Conservation (phyloP, 1,140 invertebrate species). For the Drosophila guanche region DNA sequence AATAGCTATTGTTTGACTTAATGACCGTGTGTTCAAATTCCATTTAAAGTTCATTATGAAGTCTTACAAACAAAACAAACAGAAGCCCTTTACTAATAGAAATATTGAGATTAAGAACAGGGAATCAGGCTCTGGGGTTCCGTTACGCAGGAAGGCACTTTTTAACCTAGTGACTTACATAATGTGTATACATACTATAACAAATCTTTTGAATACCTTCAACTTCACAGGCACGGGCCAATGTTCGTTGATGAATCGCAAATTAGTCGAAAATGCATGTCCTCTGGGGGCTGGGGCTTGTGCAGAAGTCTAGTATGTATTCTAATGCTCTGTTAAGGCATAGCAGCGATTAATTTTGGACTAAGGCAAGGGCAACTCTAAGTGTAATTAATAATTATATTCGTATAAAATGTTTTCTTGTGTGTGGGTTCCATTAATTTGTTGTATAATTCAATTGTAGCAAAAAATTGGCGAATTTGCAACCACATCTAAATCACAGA, state of each 20-base stretch:
- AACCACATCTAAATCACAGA: constrained; percentile 81
- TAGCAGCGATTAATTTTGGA: constrained; percentile 24
- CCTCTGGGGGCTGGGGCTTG: constrained; percentile 24
- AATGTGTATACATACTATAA: constrained; percentile 36
- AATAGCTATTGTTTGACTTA: constrained; percentile 4
- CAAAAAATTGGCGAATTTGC: constrained; percentile 51
- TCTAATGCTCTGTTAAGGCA: constrained; percentile 38
- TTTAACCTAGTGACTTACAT: constrained; percentile 62
- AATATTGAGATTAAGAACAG: constrained; percentile 33
- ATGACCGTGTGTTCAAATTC: constrained; percentile 19
- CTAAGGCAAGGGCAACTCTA: constrained; percentile 10
- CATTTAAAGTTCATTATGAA: constrained; percentile 18
- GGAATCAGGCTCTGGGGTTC: constrained; percentile 13
- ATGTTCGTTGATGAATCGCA: constrained; percentile 22
- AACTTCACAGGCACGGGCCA: not conserved
- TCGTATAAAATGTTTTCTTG: constrained; percentile 46
- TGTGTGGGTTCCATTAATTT: constrained; percentile 36
- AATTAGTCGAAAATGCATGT: constrained; percentile 6
- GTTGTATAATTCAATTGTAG: constrained; percentile 46
- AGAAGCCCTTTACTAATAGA: not conserved
- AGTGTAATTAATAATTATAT: constrained; percentile 21
- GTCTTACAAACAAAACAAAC: constrained; percentile 26
- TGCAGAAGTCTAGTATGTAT: constrained; percentile 43
- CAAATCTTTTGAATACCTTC: constrained; percentile 34
- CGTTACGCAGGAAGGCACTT: constrained; percentile 65